Evolutionary conservation across 2,888 invertebrate genomes (phyloP), one percentile per base, ranked within the genome.

Genomic region (Penaeus monodon): DNA sequence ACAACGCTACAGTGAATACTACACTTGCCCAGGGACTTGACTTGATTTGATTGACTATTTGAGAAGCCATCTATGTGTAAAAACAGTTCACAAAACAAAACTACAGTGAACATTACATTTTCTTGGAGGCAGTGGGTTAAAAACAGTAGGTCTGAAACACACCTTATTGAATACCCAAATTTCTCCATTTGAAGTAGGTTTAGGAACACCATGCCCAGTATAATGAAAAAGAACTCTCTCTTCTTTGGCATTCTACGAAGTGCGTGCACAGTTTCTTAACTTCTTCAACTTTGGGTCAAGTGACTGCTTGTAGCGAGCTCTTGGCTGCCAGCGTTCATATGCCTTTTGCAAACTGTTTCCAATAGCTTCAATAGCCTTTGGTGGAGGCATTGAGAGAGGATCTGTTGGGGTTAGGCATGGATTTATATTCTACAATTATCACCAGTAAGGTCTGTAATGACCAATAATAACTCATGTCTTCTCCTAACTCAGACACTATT

Each of bases 81-180:
- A 44, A 8, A 44, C 10, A 44, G 8, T 44, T 44, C 44, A 44
- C 44, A 44, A 44, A 44, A 44, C 7, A 6, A 44, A 44, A 44
- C 44, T 44, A 38, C 38, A 44, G 1, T 44, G 44, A 6, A 44
- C 44, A 44, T 44, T 44, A 44, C 44, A 44, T 44, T 44, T 44
- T 10, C 10, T 10, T 44, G 44, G 44, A 44, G 10, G 44, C 10
- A 8, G 1, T 44, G 44, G 44, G 10, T 44, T 44, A 79, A 22
- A 49, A 49, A 81, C 44, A 44, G 44, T n/a, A 64, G 17, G 29
- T 57, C 14, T 14, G 17, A 38, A 85, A 91, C 93, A 92, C 92
- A 97, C 97, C 93, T 96, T 95, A 93, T 99, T 99, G 93, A 99
- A 99, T 7, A 99, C 99, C 99, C 99, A 99, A 91, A 99, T 97